Evolutionary conservation across 2,113 vertebrate genomes (phyloP).

Genomic region (Petromus typicus): DNA sequence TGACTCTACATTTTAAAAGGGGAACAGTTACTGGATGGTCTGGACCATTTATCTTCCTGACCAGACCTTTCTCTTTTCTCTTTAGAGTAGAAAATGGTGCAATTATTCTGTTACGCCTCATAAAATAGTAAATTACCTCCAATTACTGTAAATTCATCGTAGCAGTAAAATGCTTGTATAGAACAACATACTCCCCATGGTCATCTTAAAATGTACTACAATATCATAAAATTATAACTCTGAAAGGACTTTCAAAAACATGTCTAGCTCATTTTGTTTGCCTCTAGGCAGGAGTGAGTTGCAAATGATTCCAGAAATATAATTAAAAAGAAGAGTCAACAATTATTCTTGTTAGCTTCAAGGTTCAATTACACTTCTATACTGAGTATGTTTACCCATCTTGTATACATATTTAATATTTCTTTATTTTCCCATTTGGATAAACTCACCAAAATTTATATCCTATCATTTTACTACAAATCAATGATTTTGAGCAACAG

Average conservation of each 20-base stretch:
- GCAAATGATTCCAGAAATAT: conserved; percentile 57
- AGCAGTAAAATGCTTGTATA: conserved; percentile 73
- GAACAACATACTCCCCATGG: conserved; percentile 67
- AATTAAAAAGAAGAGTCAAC: conserved; percentile 41
- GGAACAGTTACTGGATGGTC: not conserved
- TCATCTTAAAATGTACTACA: conserved; percentile 78
- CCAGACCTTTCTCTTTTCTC: conserved; percentile 62
- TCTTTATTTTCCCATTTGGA: conserved; percentile 8
- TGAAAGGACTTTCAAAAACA: conserved; percentile 62
- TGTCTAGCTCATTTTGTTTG: conserved; percentile 53
- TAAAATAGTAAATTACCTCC: conserved; percentile 79
- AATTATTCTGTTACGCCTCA: conserved; percentile 80
- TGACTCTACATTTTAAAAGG: conserved; percentile 37
- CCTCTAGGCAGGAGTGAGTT: conserved; percentile 55
- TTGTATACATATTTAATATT: conserved; percentile 53
- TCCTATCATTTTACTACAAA: not conserved
- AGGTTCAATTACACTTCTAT: conserved; percentile 28
- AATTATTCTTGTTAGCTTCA: conserved; percentile 59
- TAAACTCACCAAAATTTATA: conserved; percentile 13
- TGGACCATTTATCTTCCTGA: conserved; percentile 62
- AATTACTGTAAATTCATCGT: conserved; percentile 76
- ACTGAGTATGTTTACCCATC: conserved; percentile 53
- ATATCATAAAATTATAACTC: conserved; percentile 72
- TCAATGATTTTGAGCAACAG: not conserved
- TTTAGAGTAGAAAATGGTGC: conserved; percentile 68